phyloP scores from a whole-genome alignment of 2,888 invertebrate species.

The Phyllotreta striolata region DNA sequence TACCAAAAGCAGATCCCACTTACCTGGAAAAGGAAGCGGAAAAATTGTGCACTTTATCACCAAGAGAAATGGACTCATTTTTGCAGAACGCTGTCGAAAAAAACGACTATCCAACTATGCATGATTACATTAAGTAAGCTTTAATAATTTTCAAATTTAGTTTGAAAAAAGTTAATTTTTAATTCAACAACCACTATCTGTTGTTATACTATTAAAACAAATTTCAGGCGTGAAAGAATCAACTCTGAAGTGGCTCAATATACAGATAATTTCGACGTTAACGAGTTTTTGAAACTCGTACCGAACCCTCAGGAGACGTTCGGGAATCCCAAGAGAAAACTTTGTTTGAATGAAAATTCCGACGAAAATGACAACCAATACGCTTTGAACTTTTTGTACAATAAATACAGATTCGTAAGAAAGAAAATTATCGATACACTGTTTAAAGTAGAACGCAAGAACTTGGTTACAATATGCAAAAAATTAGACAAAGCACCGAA shows the following conservation, averaged over 20 bases:
- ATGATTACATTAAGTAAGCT: slow-evolving; percentile 56
- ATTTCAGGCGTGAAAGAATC: slow-evolving; percentile 48
- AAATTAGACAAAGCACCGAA: slow-evolving; percentile 48
- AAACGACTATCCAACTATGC: slow-evolving; percentile 55
- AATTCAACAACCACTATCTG: slow-evolving; percentile 1
- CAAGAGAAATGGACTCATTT: slow-evolving; percentile 49
- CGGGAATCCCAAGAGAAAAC: slow-evolving; percentile 43
- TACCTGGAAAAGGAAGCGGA: slow-evolving; percentile 53
- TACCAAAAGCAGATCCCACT: slow-evolving; percentile 56
- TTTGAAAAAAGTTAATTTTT: background rate
- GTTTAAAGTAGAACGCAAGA: slow-evolving; percentile 47
- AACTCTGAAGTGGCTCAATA: slow-evolving; percentile 46
- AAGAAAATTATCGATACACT: slow-evolving; percentile 49
- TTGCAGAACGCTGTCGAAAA: slow-evolving; percentile 52
- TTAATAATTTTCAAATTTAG: too few relatives aligned
- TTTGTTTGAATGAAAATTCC: slow-evolving; percentile 43
- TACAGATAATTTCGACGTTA: slow-evolving; percentile 46
- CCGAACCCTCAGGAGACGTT: slow-evolving; percentile 52
- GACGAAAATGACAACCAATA: slow-evolving; percentile 45
- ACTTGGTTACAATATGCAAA: slow-evolving; percentile 49
- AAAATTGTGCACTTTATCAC: slow-evolving; percentile 45
- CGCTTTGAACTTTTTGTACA: slow-evolving; percentile 51
- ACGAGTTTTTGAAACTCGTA: slow-evolving; percentile 50
- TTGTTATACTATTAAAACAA: too few relatives aligned
- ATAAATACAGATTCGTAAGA: slow-evolving; percentile 50